Evolutionary conservation across 2,797 vertebrate genomes (phyloP), one percentile per base, ranked within the genome.

Genomic region (Tamandua tetradactyla): DNA sequence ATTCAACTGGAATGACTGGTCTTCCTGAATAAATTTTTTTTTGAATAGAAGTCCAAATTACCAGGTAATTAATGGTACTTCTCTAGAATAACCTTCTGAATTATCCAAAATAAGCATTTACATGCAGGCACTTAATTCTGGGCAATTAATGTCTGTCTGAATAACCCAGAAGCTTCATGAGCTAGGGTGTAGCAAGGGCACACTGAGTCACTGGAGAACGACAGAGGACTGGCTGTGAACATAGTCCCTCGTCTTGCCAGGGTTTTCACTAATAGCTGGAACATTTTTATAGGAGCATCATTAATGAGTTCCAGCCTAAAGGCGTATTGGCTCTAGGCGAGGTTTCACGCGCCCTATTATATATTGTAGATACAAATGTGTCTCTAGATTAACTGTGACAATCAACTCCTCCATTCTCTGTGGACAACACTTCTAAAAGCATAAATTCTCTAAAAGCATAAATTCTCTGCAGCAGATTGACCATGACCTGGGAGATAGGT

Each of bases 101-200:
- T 95, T 95, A 83, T 95, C 96, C 93, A 96, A 95, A 95, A 91
- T 92, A 96, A 96, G 94, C 96, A 96, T 93, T 97, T 88, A 83
- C n/a, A 94, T 7, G 37, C 59, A 91, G 81, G 40, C 88, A 92
- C 87, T 95, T 91, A 95, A 88, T 93, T 95, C 87, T 72, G 87
- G 90, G 87, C 94, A 96, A 96, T 94, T 95, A 94, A 95, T 80
- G 93, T 90, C 78, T 78, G 76, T 66, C 85, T 91, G 72, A 88
- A 76, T 91, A 90, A 64, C 55, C 8, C 79, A 91, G 87, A 13
- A 23, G 47, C 90, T 96, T 97, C 92, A 98, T 95, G 94, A 97
- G 82, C 93, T 97, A 87, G 92, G 95, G 93, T 86, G 94, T 87
- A 96, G 81, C 7, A 2, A 0, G 0, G 80, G 83, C 91, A 89